Evolutionary conservation across 2,113 vertebrate species (phyloP), one percentile per base, ranked within the genome.

Genomic region (Vicugna pacos): DNA sequence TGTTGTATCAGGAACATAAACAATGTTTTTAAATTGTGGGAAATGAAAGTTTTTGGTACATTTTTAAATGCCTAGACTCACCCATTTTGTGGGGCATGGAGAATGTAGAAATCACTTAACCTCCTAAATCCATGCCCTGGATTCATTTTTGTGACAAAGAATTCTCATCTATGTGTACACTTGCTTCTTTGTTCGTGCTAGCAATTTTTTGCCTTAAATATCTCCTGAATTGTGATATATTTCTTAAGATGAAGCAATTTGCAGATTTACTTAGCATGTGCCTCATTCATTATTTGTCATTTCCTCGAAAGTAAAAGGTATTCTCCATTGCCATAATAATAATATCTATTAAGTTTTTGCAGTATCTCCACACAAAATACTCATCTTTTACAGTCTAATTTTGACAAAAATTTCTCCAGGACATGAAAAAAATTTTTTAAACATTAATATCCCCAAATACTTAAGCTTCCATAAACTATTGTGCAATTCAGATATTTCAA

Each of bases 21-120:
- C 88, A 97, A 85, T 64, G 89, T 96, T 95, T 97, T 98, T 96
- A 92, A 97, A 97, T 94, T 92, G 97, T 92, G 97, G 97, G 98
- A 97, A 98, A 98, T 94, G 89, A 96, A 98, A 98, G 97, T 98
- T 98, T 97, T 28, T 0, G 22, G 93, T 30, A 76, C 90, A 80
- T 97, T 96, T 96, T 91, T 85, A 92, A 95, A 93, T 79, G 75
- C 65, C 91, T 95, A 67, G 90, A 76, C 62, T 97, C 48, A 76
- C 35, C 87, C 67, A 80, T 97, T 97, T 94, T 91, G 89, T 95
- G 85, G 86, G 54, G 58, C 69, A 75, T 15, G 26, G 46, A 77
- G 83, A 83, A 95, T 30, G n/a, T 50, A 94, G 91, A 89, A 96
- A 95, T 77, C 86, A 93, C 83, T 96, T 94, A 56, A 86, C 87